phyloP scores from a whole-genome alignment of 2,888 invertebrate genomes.

The Acleris holmiana region DNA sequence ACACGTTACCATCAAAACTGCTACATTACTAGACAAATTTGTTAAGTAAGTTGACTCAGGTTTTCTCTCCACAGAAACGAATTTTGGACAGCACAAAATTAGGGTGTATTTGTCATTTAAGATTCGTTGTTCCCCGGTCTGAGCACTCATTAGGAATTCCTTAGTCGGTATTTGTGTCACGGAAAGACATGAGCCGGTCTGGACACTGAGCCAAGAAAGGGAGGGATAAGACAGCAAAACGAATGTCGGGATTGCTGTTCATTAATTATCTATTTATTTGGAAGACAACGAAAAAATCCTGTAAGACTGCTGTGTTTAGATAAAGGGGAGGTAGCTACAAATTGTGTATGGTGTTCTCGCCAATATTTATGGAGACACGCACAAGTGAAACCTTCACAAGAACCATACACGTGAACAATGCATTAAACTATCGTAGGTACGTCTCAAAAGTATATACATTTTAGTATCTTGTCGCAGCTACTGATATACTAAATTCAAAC shows the following conservation, averaged over 20 bases:
- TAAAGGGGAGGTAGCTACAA: no score
- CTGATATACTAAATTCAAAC: no score
- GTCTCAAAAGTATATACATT: no score
- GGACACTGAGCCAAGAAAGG: conserved; percentile 15
- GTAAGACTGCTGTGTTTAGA: neutral
- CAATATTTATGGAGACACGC: no score
- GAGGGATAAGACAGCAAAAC: conserved; percentile 26
- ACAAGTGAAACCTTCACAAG: no score
- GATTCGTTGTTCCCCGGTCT: conserved; percentile 19
- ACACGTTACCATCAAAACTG: no score
- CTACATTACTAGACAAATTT: no score
- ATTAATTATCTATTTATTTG: conserved; percentile 35
- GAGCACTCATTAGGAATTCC: conserved; percentile 37
- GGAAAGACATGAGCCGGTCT: conserved; percentile 26
- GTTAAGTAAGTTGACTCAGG: neutral
- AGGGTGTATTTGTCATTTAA: conserved; percentile 31
- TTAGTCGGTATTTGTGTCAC: conserved; percentile 36
- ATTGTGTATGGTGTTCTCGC: no score
- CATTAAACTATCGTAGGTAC: no score
- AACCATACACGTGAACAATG: no score
- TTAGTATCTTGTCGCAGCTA: no score
- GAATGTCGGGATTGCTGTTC: conserved; percentile 26
- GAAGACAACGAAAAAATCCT: conserved; percentile 1
- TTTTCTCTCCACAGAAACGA: conserved; percentile 1
- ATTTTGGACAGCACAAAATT: conserved; percentile 17